A percentile compares a stretch with the other conserved stretches of the same genome.
phyloP scores from a whole-genome alignment of 2,888 invertebrate genomes.

The Eupithecia insigniata region DNA sequence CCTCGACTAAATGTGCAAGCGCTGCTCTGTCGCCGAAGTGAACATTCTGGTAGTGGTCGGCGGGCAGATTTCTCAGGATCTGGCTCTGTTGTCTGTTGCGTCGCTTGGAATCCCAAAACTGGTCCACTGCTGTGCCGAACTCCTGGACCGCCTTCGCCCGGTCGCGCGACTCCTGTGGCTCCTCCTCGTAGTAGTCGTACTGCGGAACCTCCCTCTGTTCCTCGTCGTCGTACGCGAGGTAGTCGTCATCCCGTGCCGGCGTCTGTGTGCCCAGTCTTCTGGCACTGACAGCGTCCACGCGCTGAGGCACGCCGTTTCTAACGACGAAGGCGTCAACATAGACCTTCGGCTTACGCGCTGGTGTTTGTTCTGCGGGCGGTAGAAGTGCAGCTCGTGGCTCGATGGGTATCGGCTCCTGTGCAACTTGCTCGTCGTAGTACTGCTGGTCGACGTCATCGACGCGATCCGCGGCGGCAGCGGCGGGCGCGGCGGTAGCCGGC shows the following conservation, averaged over 20 bases:
- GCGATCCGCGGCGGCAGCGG: constrained; percentile 45
- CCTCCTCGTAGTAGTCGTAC: constrained; percentile 72
- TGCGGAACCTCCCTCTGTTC: constrained; percentile 54
- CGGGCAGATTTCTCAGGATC: constrained; percentile 52
- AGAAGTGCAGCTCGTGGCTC: constrained; percentile 71
- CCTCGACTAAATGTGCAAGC: constrained; percentile 55
- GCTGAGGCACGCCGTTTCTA: constrained; percentile 72
- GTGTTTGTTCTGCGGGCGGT: constrained; percentile 59
- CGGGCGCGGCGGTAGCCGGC: constrained; percentile 51
- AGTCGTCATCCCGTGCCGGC: constrained; percentile 63
- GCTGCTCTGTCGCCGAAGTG: constrained; percentile 75
- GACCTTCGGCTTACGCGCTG: constrained; percentile 69
- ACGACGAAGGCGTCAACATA: constrained; percentile 79
- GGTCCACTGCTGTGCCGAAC: constrained; percentile 71
- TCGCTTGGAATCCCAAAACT: constrained; percentile 74
- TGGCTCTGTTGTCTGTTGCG: constrained; percentile 44
- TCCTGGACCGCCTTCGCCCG: constrained; percentile 66
- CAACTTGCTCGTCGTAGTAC: constrained; percentile 19
- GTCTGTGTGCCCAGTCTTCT: constrained; percentile 50
- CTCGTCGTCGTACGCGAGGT: constrained; percentile 69
- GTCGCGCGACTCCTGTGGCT: constrained; percentile 71
- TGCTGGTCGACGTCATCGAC: constrained; percentile 19
- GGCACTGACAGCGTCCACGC: constrained; percentile 72
- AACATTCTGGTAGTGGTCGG: constrained; percentile 70
- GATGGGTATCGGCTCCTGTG: constrained; percentile 50